Base-by-base conservation (phyloP, 1,140 invertebrate species). In the Scaptomyza graminum region DNA sequence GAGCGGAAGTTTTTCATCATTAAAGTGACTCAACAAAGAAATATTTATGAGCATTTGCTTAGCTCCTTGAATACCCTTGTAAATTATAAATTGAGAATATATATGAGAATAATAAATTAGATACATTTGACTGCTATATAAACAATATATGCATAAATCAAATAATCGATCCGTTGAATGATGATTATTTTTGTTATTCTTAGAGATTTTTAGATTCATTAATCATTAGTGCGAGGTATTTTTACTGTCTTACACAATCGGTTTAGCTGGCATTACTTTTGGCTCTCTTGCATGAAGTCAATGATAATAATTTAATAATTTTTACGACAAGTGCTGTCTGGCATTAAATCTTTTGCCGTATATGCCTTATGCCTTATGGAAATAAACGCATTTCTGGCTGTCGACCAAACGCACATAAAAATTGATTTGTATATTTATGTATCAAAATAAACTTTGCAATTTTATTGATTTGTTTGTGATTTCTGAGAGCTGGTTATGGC, bases 371-470 rank as follows among this genome's bases (percentile, higher is more conserved):
- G 69, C 55, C 49, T 72, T 59, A 59, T 66, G 61, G 52, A 3
- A 49, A 55, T 46, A 63, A 43, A 65, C 72, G 65, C 52, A 52
- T 59, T 76, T 72, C 63, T 55, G 41, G 62, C 39, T 60, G 63
- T 16, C 46, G 34, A 31, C 28, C 7, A 1, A 31, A 25, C 51
- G 67, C 60, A 65, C 70, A 69, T 82, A 70, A 82, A 87, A 87
- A 70, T 63, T 82, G 74, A 88, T 85, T 85, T 87, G 83, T 87
- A 82, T 87, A 82, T 87, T 87, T 87, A 82, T 88, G 66, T 67
- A 65, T 77, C 55, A 60, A 60, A 82, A 88, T 87, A 87, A 87
- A 87, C 75, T 82, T 87, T 75, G 71, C 60, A 56, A 75, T 78
- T 87, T 87, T 87, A 87, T 87, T 87, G 74, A 76, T 88, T 87